Conservation (phyloP, 1,140 invertebrate genomes). For the Eubasilissa regina region DNA sequence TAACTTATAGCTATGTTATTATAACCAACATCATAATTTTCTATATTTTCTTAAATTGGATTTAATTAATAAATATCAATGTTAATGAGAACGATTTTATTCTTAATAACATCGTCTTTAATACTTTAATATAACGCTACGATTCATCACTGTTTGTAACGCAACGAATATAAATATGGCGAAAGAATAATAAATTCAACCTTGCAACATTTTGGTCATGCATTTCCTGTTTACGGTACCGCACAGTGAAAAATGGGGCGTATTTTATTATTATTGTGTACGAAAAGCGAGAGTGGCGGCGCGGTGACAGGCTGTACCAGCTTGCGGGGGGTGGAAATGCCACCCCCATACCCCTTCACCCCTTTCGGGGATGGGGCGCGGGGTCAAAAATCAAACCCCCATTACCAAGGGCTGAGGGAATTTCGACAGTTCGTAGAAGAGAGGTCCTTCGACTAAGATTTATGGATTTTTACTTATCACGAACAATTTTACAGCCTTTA, state of each 20-base stretch:
- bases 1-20: too few species aligned
- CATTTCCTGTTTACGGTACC: constrained; percentile 44
- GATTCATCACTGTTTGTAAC: neutral
- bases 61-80: too few species aligned
- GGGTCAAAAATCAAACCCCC: constrained; percentile 47
- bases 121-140: too few species aligned
- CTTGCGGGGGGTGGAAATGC: constrained; percentile 1
- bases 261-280: constrained; percentile 47
- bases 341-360: constrained; percentile 4
- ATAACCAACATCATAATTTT: too few species aligned
- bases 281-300: constrained; percentile 47
- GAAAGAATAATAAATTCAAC: constrained; percentile 32
- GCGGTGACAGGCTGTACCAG: constrained; percentile 46
- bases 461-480: neutral
- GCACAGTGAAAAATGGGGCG: constrained; percentile 42
- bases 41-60: too few species aligned
- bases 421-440: neutral
- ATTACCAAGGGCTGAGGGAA: constrained; percentile 25
- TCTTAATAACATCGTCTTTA: too few species aligned
- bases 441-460: neutral
- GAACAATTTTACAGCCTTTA: neutral
- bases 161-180: constrained; percentile 11
- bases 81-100: too few species aligned
- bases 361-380: constrained; percentile 11
- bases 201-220: constrained; percentile 40